Conservation (phyloP, 2,797 vertebrate species). For the Anolis apletophallus region DNA sequence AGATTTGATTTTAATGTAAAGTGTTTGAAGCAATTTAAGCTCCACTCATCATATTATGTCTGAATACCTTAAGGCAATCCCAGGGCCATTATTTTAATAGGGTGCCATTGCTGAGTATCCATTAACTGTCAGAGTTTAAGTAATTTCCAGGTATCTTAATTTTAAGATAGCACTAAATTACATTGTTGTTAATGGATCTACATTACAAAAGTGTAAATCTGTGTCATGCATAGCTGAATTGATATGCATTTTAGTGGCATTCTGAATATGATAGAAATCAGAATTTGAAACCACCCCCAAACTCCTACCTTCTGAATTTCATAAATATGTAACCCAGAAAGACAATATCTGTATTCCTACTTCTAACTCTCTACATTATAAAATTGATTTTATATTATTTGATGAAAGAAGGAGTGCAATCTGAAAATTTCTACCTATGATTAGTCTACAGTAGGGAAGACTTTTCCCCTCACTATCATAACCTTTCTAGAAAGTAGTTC, state of each 20-base stretch:
- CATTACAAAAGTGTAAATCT: constrained; percentile 22
- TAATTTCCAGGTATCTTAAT: constrained; percentile 37
- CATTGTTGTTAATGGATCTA: constrained; percentile 38
- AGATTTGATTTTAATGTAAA: constrained; percentile 36
- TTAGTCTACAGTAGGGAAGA: neutral
- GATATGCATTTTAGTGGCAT: constrained; percentile 8
- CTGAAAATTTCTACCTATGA: neutral
- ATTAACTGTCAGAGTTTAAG: constrained; percentile 42
- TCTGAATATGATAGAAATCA: constrained; percentile 25
- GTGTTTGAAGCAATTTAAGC: constrained; percentile 33
- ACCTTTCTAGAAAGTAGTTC: neutral
- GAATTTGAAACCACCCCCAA: neutral
- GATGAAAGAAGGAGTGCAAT: neutral
- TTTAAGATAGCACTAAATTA: constrained; percentile 23
- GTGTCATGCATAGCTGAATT: constrained; percentile 13
- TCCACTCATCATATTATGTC: constrained; percentile 30
- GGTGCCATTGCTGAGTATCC: constrained; percentile 17
- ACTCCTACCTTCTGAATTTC: neutral
- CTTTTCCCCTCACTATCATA: neutral
- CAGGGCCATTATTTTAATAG: constrained; percentile 29
- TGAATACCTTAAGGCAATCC: constrained; percentile 30
- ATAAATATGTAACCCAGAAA: constrained; percentile 18
- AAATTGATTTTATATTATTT: neutral
- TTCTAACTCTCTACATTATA: neutral
- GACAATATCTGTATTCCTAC: neutral